Conservation (phyloP, 2,888 invertebrate genomes). For the Chalcosyrphus nemorum region DNA sequence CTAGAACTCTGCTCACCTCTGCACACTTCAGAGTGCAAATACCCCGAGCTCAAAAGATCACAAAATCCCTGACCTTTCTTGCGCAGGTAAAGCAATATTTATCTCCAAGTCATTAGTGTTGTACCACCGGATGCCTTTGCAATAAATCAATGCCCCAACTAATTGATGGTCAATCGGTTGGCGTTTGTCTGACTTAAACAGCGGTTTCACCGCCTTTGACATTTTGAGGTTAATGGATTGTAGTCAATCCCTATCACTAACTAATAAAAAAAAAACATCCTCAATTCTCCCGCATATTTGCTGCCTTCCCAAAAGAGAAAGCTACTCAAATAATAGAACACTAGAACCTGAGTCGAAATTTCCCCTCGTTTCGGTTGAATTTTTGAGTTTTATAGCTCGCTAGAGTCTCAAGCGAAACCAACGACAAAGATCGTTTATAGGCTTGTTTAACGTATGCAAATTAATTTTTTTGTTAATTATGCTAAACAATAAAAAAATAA, state of each 20-base stretch:
- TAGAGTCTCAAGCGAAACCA: too few relatives aligned
- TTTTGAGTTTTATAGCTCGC: too few relatives aligned
- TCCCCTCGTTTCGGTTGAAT: neutral
- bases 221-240: conserved; percentile 7
- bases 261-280: neutral
- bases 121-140: neutral
- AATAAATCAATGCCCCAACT: neutral
- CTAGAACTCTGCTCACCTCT: too few relatives aligned
- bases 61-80: neutral
- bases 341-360: neutral
- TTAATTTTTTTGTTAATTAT: neutral
- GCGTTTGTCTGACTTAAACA: neutral
- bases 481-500: neutral
- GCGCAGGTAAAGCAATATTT: neutral
- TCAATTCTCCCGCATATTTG: neutral
- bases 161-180: neutral
- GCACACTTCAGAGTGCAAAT: too few relatives aligned
- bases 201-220: neutral
- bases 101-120: neutral
- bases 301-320: neutral
- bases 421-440: neutral
- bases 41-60: too few relatives aligned
- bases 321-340: neutral
- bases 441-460: neutral
- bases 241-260: neutral